Conservation (phyloP, 2,113 vertebrate species). For the Pundamilia nyererei region DNA sequence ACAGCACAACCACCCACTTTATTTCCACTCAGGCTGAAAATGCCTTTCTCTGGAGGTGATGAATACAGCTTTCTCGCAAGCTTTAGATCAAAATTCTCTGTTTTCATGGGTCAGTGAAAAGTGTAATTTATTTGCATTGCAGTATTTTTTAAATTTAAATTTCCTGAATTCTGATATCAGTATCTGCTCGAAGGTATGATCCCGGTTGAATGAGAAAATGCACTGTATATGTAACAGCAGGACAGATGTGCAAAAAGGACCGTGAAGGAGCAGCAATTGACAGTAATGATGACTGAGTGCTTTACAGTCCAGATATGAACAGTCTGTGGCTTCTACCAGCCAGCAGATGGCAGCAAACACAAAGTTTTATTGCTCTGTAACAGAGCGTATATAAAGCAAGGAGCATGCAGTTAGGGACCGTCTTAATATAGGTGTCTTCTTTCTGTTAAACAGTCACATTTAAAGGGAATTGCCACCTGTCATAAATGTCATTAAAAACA, state of each 20-base stretch:
- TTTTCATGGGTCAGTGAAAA: neutral
- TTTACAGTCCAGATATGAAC: neutral
- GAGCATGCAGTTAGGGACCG: neutral
- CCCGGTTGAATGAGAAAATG: neutral
- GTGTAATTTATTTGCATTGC: neutral
- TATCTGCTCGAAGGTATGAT: neutral
- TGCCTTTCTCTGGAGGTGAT: neutral
- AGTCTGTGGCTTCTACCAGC: neutral
- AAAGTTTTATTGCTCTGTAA: neutral
- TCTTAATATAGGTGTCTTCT: neutral
- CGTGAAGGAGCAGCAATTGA: neutral
- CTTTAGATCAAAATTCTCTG: neutral
- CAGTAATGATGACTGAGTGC: neutral
- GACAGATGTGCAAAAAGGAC: neutral
- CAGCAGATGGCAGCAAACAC: conserved; percentile 51
- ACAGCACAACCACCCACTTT: neutral
- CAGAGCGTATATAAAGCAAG: neutral
- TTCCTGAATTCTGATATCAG: neutral
- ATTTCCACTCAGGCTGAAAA: neutral
- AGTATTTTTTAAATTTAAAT: neutral
- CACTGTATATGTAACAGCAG: neutral
- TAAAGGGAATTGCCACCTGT: neutral
- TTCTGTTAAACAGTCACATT: neutral
- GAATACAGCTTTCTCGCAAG: neutral
- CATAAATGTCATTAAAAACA: neutral